Conservation (phyloP, 2,888 invertebrate species). For the Lithodes maja region DNA sequence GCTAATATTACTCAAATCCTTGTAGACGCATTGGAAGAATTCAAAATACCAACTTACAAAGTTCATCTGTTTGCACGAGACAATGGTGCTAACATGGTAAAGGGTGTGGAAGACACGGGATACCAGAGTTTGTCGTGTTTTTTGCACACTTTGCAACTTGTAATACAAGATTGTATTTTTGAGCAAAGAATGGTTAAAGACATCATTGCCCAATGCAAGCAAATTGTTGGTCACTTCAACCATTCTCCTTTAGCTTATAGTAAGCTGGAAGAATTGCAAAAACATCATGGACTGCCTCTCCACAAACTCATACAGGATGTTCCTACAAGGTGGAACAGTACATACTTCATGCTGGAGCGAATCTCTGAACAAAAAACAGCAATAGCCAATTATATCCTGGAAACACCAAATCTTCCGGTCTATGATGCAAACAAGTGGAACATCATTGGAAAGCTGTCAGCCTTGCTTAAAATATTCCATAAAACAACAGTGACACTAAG, state of each 20-base stretch:
- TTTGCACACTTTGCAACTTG: constrained; percentile 32
- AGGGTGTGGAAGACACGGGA: constrained; percentile 35
- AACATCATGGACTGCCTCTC: constrained; percentile 11
- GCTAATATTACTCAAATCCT: constrained; percentile 27
- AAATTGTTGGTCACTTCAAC: constrained; percentile 34
- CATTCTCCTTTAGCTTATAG: constrained; percentile 28
- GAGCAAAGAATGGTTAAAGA: constrained; percentile 29
- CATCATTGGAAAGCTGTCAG: not conserved
- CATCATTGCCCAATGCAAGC: constrained; percentile 24
- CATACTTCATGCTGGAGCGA: constrained; percentile 21
- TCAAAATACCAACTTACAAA: constrained; percentile 35
- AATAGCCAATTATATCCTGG: constrained; percentile 5
- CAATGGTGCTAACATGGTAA: constrained; percentile 47
- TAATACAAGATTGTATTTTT: constrained; percentile 27
- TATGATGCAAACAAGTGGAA: constrained; percentile 16
- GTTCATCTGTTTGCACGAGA: constrained; percentile 20
- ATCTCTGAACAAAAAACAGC: constrained; percentile 13
- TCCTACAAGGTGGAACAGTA: constrained; percentile 28
- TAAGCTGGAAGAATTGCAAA: constrained; percentile 15
- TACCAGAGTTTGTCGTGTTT: constrained; percentile 16
- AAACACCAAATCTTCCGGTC: not conserved
- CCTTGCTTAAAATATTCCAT: not conserved
- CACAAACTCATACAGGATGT: constrained; percentile 20
- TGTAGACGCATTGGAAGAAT: constrained; percentile 25
- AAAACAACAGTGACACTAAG: not conserved